A percentile compares a stretch with the other conserved stretches of the same genome.
Conservation (phyloP, 2,797 vertebrate species). For the Philypnodon macrostomus region DNA sequence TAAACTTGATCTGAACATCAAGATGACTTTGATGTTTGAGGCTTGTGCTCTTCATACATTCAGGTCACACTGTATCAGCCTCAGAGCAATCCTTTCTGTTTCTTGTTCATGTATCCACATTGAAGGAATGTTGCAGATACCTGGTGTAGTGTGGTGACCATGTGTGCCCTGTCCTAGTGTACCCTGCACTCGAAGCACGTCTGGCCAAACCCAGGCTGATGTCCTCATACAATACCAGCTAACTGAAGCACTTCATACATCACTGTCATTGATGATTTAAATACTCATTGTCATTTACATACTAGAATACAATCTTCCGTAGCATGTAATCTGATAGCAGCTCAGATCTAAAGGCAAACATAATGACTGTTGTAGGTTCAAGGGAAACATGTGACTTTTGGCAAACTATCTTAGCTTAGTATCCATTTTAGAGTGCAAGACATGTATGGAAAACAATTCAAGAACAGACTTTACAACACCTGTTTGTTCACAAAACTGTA, state of each 20-base stretch:
- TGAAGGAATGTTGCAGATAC: conserved; percentile 23
- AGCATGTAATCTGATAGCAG: background rate
- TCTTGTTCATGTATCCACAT: conserved; percentile 17
- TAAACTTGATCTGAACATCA: too few relatives aligned
- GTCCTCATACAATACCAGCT: conserved; percentile 5
- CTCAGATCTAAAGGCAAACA: background rate
- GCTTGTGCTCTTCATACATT: conserved; percentile 11
- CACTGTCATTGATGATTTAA: conserved; percentile 3
- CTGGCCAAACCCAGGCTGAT: too few relatives aligned
- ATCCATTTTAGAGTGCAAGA: too few relatives aligned
- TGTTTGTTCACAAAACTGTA: too few relatives aligned
- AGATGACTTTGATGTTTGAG: conserved; percentile 12
- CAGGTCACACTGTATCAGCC: conserved; percentile 5
- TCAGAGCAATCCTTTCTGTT: conserved; percentile 16
- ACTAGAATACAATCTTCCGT: background rate
- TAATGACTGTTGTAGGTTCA: background rate
- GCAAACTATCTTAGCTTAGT: too few relatives aligned
- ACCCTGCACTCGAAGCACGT: conserved; percentile 19
- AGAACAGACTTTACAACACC: too few relatives aligned
- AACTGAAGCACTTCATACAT: background rate
- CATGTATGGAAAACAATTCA: too few relatives aligned
- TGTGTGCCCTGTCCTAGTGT: conserved; percentile 28
- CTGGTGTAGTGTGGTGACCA: conserved; percentile 36
- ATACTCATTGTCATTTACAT: background rate
- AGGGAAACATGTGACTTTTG: too few relatives aligned